Base-by-base conservation (phyloP, 2,113 vertebrate genomes). In the Seriola dumerili region DNA sequence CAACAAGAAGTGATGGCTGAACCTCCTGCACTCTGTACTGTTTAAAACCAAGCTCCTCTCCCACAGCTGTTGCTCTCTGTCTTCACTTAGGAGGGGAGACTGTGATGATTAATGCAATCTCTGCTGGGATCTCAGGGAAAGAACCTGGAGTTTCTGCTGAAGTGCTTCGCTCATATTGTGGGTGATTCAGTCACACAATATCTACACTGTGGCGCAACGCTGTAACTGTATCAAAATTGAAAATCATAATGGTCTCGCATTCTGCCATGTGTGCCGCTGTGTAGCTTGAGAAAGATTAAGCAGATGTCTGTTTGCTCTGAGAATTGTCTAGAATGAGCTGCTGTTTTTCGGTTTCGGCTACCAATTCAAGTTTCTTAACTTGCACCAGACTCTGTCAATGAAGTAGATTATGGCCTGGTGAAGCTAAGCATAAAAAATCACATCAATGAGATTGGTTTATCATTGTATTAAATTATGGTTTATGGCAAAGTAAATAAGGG, bases 71-170 rank as follows among this genome's bases (percentile, higher is more conserved):
- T 94, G 88, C 87, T 92, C 87, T 81, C 78, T 83, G 77, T 90
- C 86, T 90, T 84, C 75, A 89, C 81, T 84, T 77, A 69, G 85
- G 69, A 85, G 81, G 77, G 83, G 67, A 84, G 82, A 73, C 83
- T 85, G 82, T 85, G 86, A 88, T 92, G 91, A 94, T 94, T 93
- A 91, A 95, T 93, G 90, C 90, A 92, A 85, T 89, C 87, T 89
- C 88, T 85, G 67, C 85, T 72, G 83, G 85, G 87, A 91, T 93
- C 88, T 74, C 75, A 5, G 82, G 44, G 70, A 85, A 82, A 88
- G 81, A 85, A 85, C 59, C 79, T 64, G 63, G 83, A 82, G 82
- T 87, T 87, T 88, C 72, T 78, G 83, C 72, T 75, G 81, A 91
- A 90, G 89, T 64, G 76, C 70, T 84, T 85, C 74, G 42, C 76